A percentile compares a stretch with the other conserved stretches of the same genome.
phyloP scores from a whole-genome alignment of 1,140 invertebrate species.

The Dinoponera quadriceps region DNA sequence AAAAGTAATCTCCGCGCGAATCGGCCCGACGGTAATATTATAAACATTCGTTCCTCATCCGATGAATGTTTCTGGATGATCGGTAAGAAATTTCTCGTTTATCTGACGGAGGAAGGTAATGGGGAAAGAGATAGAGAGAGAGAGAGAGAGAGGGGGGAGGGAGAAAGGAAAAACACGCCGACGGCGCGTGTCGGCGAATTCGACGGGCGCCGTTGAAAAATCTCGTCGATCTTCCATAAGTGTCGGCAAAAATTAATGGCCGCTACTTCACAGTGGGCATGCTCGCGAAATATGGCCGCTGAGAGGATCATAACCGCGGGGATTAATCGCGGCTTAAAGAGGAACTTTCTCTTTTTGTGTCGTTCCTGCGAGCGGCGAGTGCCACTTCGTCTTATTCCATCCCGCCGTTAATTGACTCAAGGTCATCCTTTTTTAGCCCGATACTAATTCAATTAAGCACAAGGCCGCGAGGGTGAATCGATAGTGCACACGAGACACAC shows the following conservation, averaged over 20 bases:
- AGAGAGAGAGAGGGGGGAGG: no score
- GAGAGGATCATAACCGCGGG: constrained; percentile 1
- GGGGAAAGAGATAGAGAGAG: no score
- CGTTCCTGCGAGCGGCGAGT: background rate
- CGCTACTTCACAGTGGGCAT: constrained; percentile 6
- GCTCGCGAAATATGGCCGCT: constrained; percentile 15
- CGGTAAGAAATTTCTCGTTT: no score
- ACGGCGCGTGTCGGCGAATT: no score
- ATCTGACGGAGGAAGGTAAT: no score
- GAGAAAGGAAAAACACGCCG: no score
- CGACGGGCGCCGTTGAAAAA: background rate
- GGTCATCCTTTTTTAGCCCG: constrained; percentile 55
- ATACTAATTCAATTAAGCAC: constrained; percentile 3
- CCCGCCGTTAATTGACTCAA: constrained; percentile 58
- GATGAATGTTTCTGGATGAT: no score
- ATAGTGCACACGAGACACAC: no score
- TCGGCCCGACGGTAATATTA: no score
- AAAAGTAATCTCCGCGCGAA: no score
- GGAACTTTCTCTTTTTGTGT: constrained; percentile 51
- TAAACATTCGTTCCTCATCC: no score
- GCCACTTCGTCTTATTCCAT: constrained; percentile 54
- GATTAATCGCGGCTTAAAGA: constrained; percentile 45
- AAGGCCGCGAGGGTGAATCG: no score
- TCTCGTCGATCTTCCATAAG: background rate
- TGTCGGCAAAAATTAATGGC: constrained; percentile 11